Evolutionary conservation across 2,888 invertebrate genomes (phyloP), one percentile per base, ranked within the genome.

Genomic region (Chouioia cunea): DNA sequence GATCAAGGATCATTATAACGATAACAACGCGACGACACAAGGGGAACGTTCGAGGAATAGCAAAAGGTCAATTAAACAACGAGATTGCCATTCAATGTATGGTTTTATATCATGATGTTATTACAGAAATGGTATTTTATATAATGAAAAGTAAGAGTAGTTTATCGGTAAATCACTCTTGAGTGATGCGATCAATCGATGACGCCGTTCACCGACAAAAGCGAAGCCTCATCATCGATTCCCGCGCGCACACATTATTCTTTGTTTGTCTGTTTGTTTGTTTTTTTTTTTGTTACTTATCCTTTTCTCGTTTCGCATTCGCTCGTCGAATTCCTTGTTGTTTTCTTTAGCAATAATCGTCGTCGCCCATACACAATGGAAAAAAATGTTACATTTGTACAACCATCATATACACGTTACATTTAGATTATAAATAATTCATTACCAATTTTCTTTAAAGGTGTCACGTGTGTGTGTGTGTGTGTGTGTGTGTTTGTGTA

Each of bases 91-190:
- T 83, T 83, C 82, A 84, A 82, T 83, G 82, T 83, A 83, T 84
- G 82, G 83, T 84, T 83, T 83, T 84, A 83, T 83, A 81, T 84
- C 80, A 82, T 81, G 83, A 81, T 85, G 82, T 89, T 89, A 89
- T 89, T 89, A 89, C 89, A 89, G 89, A 89, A 89, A 89, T 89
- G 88, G 89, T 89, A 89, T 89, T 89, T 89, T 87, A 88, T 89
- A 88, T 89, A 89, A 89, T 89, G 82, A 82, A 83, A 81, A 83
- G 88, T 89, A 89, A 89, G 88, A 88, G 88, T 88, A 89, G 88
- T 89, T 89, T 89, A 88, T 88, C 79, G 81, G 78, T 88, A 88
- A 88, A 81, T 82, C 81, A 81, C 82, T 81, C 80, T 76, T 78
- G 78, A 76, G 77, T 79, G 78, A 78, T 77, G 79, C 78, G 75